phyloP scores from a whole-genome alignment of 2,797 vertebrate species.

The Allobates femoralis region DNA sequence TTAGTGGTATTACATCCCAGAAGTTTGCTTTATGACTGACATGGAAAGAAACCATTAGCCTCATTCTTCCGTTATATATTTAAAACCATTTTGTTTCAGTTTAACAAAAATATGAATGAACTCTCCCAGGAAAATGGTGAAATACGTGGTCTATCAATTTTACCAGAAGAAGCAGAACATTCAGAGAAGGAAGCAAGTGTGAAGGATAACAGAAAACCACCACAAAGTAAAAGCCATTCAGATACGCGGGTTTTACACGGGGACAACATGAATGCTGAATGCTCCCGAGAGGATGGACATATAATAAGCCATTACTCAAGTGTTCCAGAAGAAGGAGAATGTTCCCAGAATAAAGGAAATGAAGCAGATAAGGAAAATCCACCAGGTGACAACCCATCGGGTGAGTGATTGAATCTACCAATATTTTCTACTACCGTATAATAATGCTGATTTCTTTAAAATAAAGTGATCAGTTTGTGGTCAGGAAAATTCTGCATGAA shows the following conservation, averaged over 20 bases:
- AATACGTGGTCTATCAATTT: background rate
- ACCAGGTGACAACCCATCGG: background rate
- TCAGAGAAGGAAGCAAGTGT: background rate
- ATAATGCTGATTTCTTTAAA: background rate
- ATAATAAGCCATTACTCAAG: slow-evolving; percentile 1
- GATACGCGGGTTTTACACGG: background rate
- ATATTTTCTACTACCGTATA: background rate
- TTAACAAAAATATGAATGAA: slow-evolving; percentile 2
- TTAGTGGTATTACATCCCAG: background rate
- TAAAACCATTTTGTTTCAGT: background rate
- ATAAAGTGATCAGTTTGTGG: too few species aligned
- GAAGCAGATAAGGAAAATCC: background rate
- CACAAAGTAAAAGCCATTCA: background rate
- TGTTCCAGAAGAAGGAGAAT: background rate
- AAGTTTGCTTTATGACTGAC: background rate
- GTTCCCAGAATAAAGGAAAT: background rate
- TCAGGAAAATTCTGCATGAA: too few species aligned
- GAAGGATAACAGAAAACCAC: too few species aligned
- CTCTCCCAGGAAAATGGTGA: background rate
- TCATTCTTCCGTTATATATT: background rate
- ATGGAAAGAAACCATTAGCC: background rate
- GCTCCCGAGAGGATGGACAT: background rate
- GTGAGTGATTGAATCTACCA: background rate
- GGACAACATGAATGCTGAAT: slow-evolving; percentile 4
- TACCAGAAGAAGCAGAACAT: background rate